Conservation (phyloP, 2,113 vertebrate genomes). For the Tonatia bakeri region DNA sequence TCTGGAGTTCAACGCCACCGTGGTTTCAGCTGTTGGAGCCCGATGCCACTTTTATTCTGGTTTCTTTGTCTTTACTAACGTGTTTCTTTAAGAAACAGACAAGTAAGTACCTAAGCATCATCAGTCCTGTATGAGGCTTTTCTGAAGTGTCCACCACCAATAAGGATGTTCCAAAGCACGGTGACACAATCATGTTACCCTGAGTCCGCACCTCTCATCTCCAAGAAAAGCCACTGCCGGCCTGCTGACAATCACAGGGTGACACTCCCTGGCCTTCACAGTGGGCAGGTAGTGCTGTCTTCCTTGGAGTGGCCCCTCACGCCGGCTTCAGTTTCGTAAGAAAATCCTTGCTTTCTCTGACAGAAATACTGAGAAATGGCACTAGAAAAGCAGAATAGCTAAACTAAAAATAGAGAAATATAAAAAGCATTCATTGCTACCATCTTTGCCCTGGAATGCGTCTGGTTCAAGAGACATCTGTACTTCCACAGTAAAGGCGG, state of each 20-base stretch:
- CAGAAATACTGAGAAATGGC: not conserved
- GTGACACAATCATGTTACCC: not conserved
- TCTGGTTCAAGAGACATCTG: not conserved
- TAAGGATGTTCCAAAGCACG: not conserved
- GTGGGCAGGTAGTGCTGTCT: not conserved
- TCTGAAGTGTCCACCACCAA: not conserved
- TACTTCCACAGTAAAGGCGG: not conserved
- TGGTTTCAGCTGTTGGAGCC: not conserved
- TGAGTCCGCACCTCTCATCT: not conserved
- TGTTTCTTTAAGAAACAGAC: conserved; percentile 3
- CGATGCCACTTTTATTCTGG: not conserved
- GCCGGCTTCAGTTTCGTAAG: not conserved
- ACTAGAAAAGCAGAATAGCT: not conserved
- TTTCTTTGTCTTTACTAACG: not conserved
- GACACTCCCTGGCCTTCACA: not conserved
- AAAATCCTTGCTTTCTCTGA: conserved; percentile 4
- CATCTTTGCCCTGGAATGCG: not conserved
- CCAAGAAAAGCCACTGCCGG: not conserved
- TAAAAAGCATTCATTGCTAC: not conserved
- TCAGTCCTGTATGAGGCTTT: not conserved
- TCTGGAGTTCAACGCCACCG: not conserved
- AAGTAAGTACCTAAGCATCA: not conserved
- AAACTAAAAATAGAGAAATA: not conserved
- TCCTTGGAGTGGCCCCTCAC: not conserved
- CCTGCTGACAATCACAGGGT: not conserved